Conservation (phyloP, 2,797 vertebrate species). For the Molossus alvarezi region DNA sequence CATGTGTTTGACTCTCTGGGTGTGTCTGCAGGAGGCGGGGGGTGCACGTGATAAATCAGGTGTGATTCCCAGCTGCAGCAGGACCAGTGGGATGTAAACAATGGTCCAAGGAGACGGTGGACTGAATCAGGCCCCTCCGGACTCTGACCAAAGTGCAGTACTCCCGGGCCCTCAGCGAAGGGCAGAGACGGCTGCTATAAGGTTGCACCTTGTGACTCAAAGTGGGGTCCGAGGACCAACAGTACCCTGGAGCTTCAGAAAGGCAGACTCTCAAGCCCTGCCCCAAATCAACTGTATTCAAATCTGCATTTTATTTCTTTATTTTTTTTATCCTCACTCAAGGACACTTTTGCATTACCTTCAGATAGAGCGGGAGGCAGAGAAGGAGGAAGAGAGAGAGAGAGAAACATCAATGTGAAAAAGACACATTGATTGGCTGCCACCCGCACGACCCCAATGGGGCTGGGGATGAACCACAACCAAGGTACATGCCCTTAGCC, state of each 20-base stretch:
- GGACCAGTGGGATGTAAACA: neutral
- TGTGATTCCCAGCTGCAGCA: neutral
- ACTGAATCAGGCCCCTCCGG: neutral
- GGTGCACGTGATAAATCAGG: neutral
- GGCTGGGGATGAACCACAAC: too few relatives aligned
- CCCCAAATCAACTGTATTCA: neutral
- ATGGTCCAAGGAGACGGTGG: neutral
- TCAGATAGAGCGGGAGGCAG: too few relatives aligned
- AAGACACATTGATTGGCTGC: too few relatives aligned
- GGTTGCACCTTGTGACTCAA: neutral
- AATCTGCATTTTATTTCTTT: neutral
- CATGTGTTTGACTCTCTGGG: neutral
- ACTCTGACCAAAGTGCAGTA: neutral
- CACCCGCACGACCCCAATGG: too few relatives aligned
- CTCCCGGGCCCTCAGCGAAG: neutral
- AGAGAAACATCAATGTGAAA: too few relatives aligned
- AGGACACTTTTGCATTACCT: too few relatives aligned
- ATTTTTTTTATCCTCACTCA: too few relatives aligned
- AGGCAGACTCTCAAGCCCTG: neutral
- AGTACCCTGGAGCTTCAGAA: neutral
- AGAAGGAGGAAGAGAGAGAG: too few relatives aligned
- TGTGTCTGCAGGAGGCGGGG: neutral
- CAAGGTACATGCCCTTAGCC: too few relatives aligned
- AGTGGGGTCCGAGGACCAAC: neutral
- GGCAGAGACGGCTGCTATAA: neutral